Percentiles rank a stretch among this genome's conserved stretches.
Evolutionary conservation across 53 echinoderm and acorn worm genomes (phyloP).

Genomic region (Arbacia lixula): DNA sequence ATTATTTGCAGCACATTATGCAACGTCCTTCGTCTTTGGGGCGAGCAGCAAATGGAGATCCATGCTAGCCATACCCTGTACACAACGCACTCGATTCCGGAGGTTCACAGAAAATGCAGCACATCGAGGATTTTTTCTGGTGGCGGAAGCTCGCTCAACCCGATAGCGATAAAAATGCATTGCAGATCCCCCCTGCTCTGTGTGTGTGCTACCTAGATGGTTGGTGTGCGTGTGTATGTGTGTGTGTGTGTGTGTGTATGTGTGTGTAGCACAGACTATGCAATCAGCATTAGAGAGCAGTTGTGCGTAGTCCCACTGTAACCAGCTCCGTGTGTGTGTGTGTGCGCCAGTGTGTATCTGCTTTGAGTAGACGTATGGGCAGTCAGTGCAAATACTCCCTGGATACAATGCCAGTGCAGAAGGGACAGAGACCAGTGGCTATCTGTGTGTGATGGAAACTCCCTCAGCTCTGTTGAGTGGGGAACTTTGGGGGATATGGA

Average conservation of each 20-base stretch:
- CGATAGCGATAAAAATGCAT: too few relatives aligned
- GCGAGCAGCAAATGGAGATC: too few relatives aligned
- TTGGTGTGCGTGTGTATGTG: conserved; percentile 11
- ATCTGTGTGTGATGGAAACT: conserved; percentile 27
- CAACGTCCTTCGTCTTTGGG: too few relatives aligned
- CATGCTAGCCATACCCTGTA: too few relatives aligned
- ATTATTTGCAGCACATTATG: too few relatives aligned
- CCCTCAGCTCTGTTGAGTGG: not conserved
- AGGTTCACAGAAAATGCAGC: too few relatives aligned
- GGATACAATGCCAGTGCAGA: conserved; percentile 10
- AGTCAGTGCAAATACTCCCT: not conserved
- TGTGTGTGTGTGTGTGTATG: conserved; percentile 40
- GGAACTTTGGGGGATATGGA: not conserved
- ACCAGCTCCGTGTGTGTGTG: conserved; percentile 34
- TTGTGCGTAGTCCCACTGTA: too few relatives aligned
- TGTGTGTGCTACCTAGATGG: conserved; percentile 6
- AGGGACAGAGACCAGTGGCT: conserved; percentile 12
- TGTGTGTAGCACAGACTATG: conserved; percentile 1
- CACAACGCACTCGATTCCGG: too few relatives aligned
- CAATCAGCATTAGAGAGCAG: too few relatives aligned
- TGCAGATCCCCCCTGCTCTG: too few relatives aligned
- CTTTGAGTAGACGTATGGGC: not conserved
- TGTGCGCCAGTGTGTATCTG: conserved; percentile 1
- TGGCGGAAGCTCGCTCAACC: too few relatives aligned
- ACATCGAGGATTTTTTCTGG: too few relatives aligned